Evolutionary conservation across 2,113 vertebrate genomes (phyloP).

Genomic region (Cariama cristata): DNA sequence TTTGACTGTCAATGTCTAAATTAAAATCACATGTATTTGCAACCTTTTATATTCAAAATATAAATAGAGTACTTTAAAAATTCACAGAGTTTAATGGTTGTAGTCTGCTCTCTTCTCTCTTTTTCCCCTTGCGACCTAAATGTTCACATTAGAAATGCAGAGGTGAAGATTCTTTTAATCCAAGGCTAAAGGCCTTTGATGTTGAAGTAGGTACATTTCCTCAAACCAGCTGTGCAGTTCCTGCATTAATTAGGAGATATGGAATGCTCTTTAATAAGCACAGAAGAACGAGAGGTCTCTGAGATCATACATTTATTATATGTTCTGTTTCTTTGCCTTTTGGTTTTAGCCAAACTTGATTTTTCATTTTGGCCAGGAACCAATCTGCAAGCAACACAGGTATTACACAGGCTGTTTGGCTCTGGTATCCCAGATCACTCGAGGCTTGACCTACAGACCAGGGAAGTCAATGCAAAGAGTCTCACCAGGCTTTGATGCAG

Average conservation of each 20-base stretch:
- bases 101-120: not conserved
- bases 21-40: not conserved
- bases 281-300: not conserved
- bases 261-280: not conserved
- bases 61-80: not conserved
- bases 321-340: not conserved
- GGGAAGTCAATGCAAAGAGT: not conserved
- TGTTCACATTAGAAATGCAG: not conserved
- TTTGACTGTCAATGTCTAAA: not conserved
- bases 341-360: not conserved
- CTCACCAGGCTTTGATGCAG: not conserved
- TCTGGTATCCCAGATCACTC: not conserved
- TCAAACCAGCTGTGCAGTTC: not conserved
- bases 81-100: not conserved
- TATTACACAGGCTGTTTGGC: not conserved
- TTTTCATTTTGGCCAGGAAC: not conserved
- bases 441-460: not conserved
- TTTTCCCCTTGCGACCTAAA: not conserved
- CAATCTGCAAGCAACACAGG: not conserved
- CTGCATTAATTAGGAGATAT: not conserved
- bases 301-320: not conserved
- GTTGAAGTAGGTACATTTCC: not conserved
- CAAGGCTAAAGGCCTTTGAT: not conserved
- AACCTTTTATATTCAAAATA: not conserved
- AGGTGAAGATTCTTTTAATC: not conserved